phyloP scores from a whole-genome alignment of 2,113 vertebrate genomes.

The Elaphurus davidianus region DNA sequence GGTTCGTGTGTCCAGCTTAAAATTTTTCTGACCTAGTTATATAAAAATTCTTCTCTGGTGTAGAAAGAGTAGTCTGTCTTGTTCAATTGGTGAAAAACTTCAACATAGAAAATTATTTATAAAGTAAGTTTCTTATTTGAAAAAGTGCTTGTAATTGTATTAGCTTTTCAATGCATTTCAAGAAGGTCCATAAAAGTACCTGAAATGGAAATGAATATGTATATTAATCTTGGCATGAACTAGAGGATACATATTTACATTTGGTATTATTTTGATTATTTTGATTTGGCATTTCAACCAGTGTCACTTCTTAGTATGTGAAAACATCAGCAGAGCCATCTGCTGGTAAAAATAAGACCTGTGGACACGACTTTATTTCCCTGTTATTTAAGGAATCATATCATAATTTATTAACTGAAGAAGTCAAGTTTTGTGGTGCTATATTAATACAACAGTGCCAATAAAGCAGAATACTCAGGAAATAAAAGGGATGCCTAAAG shows the following conservation, averaged over 20 bases:
- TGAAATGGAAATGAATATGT: not conserved
- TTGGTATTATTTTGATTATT: slow-evolving; percentile 6
- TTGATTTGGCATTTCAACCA: not conserved
- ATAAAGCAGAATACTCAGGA: not conserved
- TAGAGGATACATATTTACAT: not conserved
- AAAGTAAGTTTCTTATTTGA: not conserved
- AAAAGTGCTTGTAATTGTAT: not conserved
- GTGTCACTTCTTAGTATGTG: not conserved
- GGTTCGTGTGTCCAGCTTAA: not conserved
- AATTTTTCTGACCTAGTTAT: not conserved
- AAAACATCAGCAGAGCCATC: not conserved
- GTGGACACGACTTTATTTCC: not conserved
- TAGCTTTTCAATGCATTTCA: not conserved
- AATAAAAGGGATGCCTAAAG: not conserved
- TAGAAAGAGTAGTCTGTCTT: not conserved
- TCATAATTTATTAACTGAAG: not conserved
- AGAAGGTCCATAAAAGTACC: not conserved
- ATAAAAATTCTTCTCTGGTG: not conserved
- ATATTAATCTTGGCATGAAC: not conserved
- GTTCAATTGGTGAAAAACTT: not conserved
- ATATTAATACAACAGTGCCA: not conserved
- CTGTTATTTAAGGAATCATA: not conserved
- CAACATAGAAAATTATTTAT: not conserved
- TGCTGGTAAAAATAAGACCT: not conserved
- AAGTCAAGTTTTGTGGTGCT: not conserved